phyloP scores from a whole-genome alignment of 2,113 vertebrate genomes.

The Pao palembangensis region DNA sequence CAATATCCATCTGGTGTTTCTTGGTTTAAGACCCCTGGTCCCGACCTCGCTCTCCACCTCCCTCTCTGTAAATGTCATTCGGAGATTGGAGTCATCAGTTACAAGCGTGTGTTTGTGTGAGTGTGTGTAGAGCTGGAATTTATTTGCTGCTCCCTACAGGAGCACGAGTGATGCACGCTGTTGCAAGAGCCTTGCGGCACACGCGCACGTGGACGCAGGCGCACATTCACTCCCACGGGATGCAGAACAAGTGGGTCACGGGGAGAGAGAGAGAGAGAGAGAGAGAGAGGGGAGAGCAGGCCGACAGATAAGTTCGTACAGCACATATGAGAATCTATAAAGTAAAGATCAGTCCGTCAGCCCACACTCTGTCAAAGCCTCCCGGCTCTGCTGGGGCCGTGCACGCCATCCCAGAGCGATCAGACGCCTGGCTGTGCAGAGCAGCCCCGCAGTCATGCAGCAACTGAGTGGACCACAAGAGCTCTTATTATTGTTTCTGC shows the following conservation, averaged over 20 bases:
- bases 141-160: slow-evolving; percentile 31
- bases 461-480: slow-evolving; percentile 48
- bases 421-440: slow-evolving; percentile 45
- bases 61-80: slow-evolving; percentile 59
- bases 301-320: slow-evolving; percentile 59
- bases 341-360: slow-evolving; percentile 64
- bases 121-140: slow-evolving; percentile 7
- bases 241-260: slow-evolving; percentile 51
- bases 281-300: slow-evolving; percentile 39
- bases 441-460: slow-evolving; percentile 40
- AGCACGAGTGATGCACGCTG: slow-evolving; percentile 24
- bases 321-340: slow-evolving; percentile 62
- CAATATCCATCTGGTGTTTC: slow-evolving; percentile 65
- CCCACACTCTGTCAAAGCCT: slow-evolving; percentile 53
- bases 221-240: slow-evolving; percentile 28
- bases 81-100: slow-evolving; percentile 67
- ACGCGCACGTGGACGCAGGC: slow-evolving; percentile 1
- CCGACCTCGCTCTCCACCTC: slow-evolving; percentile 20
- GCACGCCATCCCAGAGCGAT: slow-evolving; percentile 48
- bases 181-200: slow-evolving; percentile 21
- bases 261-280: slow-evolving; percentile 13
- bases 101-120: slow-evolving; percentile 24
- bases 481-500: slow-evolving; percentile 62
- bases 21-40: slow-evolving; percentile 50
- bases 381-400: slow-evolving; percentile 47